Evolutionary conservation across 2,113 vertebrate species (phyloP).

Genomic region (Coracopsis vasa): DNA sequence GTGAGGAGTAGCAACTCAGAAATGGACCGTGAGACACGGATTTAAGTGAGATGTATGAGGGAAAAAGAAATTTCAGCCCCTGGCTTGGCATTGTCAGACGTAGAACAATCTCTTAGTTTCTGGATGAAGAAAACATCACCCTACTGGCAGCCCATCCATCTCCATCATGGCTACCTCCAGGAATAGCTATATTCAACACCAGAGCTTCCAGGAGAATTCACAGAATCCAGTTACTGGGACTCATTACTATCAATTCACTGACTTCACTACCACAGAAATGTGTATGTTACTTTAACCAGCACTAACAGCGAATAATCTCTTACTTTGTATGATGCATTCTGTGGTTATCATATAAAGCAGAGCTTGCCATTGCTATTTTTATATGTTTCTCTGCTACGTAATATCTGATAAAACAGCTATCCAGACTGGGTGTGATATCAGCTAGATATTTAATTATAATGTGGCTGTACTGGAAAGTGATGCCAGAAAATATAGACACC

Average conservation of each 20-base stretch:
- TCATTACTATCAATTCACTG: background rate
- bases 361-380: constrained; percentile 14
- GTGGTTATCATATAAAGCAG: background rate
- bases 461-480: background rate
- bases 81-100: background rate
- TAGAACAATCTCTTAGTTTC: background rate
- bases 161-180: background rate
- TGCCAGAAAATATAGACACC: constrained; percentile 14
- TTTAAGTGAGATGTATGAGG: background rate
- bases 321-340: background rate
- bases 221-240: background rate
- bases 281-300: background rate
- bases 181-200: background rate
- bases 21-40: background rate
- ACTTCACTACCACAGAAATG: background rate
- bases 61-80: background rate
- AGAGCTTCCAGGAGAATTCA: background rate
- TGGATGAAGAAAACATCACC: background rate
- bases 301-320: background rate
- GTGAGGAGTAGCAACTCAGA: background rate
- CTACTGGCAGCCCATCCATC: background rate
- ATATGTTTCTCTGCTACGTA: background rate
- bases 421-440: background rate
- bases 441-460: constrained; percentile 16
- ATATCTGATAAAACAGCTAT: constrained; percentile 23